Base-by-base conservation (phyloP, 2,113 vertebrate species). In the Hoplias malabaricus region DNA sequence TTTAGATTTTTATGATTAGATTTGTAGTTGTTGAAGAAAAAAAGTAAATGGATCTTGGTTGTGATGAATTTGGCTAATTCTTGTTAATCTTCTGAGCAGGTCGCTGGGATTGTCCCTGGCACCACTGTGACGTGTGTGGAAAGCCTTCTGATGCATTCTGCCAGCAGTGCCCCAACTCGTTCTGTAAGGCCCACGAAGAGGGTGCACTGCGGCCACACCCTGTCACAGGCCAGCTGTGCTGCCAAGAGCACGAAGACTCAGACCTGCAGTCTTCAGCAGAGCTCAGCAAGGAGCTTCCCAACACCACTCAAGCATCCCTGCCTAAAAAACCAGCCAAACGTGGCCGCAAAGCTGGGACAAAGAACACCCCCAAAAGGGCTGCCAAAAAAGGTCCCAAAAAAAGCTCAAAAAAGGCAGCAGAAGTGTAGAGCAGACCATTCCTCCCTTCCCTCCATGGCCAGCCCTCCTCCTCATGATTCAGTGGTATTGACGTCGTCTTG, bases 71-170 rank as follows among this genome's bases (percentile, higher is more conserved):
- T 11, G 25, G 13, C 43, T 43, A 23, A 48, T n/a, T 19, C 67
- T 34, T 34, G 6, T 16, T 67, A 23, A 12, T 75, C 25, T 75
- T 29, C 23, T 8, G 53, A 27, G 6, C 92, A 99, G 98, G 98
- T 1, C 98, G 97, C 75, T 99, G 98, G 98, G 97, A 98, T 66
- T 99, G 98, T 76, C 98, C 98, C 2, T 99, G 98, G 97, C 98
- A 99, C 70, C 98, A 99, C 89, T 99, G 98, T 65, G 98, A 99
- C 50, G 95, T 97, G 53, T 99, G 97, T 21, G 97, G 98, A 83
- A 97, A 94, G 13, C 95, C 94, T 71, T 98, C 98, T 0, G 91
- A 94, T 48, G 92, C 92, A 0, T 99, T 97, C 84, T 99, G 98
- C 89, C 94, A 97, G 85, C 92, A 97, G 66, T 99, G 98, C 88